These are phyloP conservation scores for Etheostoma cragini DNA, from an alignment of 2,113 vertebrate genomes.

Conservation along the genomic window DNA sequence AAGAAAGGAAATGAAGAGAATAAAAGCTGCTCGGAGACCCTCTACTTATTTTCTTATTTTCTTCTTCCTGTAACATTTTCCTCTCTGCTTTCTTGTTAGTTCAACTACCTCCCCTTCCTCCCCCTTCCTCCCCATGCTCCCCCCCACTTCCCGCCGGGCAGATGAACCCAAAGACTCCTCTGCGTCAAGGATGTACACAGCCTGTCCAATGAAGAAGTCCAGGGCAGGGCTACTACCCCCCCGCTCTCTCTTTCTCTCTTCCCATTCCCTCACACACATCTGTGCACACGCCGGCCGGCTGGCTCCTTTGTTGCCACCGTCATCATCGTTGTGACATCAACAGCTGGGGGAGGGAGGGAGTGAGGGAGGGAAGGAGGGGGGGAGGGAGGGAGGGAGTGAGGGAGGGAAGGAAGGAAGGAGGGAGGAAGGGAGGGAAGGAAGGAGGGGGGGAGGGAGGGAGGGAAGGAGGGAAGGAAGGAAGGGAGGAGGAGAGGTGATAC, in stretches of 20 bases:
- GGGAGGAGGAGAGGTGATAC: neutral
- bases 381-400: neutral
- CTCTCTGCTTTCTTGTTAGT: constrained; percentile 19
- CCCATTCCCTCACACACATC: constrained; percentile 4
- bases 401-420: neutral
- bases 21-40: constrained; percentile 33
- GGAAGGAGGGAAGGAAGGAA: neutral
- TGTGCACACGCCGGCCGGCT: constrained; percentile 21
- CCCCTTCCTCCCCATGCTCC: neutral
- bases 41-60: constrained; percentile 57
- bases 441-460: neutral
- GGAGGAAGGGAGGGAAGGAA: neutral
- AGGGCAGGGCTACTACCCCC: constrained; percentile 63
- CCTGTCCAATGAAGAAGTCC: constrained; percentile 73
- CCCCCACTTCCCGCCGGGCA: constrained; percentile 30
- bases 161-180: constrained; percentile 78
- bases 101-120: neutral
- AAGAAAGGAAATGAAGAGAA: neutral
- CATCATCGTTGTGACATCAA: too few species aligned
- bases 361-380: neutral
- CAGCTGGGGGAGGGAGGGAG: too few species aligned
- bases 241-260: neutral
- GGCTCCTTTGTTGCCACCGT: constrained; percentile 73
- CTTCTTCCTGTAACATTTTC: constrained; percentile 57
- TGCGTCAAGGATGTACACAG: constrained; percentile 70